Conservation (phyloP, 2,797 vertebrate species). For the Picus viridis region DNA sequence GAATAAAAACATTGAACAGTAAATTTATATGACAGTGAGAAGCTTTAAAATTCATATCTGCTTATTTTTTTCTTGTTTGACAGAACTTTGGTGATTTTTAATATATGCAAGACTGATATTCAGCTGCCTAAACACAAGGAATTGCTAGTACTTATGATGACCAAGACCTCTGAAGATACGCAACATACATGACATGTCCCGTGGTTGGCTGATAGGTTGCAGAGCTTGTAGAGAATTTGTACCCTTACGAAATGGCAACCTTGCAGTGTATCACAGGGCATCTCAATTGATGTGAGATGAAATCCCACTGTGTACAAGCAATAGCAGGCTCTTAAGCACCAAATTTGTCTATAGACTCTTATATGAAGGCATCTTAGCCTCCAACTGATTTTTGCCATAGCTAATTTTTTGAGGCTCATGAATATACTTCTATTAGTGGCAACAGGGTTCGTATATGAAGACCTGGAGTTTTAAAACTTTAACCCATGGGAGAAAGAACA, state of each 20-base stretch:
- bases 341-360: neutral
- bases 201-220: neutral
- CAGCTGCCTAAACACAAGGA: neutral
- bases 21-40: neutral
- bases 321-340: neutral
- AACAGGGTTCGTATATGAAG: neutral
- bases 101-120: neutral
- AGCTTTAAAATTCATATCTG: neutral
- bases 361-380: rapidly evolving
- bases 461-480: neutral
- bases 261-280: neutral
- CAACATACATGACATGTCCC: neutral
- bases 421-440: neutral
- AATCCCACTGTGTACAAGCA: neutral
- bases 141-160: neutral
- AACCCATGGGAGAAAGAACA: neutral
- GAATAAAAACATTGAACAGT: neutral
- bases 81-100: neutral
- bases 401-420: neutral
- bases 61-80: neutral
- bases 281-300: neutral
- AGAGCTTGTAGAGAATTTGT: neutral
- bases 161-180: neutral
- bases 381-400: neutral
- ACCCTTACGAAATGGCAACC: neutral